Percentiles rank a stretch among this genome's conserved stretches.
Conservation (phyloP, 2,113 vertebrate species). For the Leptobrachium ailaonicum region DNA sequence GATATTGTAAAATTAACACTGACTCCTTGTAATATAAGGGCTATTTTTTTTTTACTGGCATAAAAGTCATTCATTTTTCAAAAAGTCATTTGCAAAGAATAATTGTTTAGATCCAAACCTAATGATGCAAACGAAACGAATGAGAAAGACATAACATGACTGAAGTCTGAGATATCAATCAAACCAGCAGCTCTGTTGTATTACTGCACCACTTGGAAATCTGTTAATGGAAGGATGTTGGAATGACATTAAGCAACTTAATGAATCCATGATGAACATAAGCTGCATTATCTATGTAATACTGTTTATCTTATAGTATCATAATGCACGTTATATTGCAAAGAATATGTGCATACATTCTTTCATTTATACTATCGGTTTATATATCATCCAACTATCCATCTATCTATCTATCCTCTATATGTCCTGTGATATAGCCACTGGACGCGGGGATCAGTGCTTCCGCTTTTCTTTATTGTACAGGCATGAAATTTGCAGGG, state of each 20-base stretch:
- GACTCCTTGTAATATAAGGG: slow-evolving; percentile 3
- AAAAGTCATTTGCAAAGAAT: slow-evolving; percentile 8
- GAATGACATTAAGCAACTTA: not conserved
- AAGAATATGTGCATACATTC: no score
- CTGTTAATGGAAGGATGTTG: not conserved
- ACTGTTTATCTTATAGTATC: no score
- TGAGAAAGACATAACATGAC: not conserved
- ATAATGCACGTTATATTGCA: no score
- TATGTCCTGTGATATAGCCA: no score
- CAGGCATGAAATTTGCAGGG: no score
- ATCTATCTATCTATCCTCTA: no score
- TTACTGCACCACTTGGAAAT: not conserved
- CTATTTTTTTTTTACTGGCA: not conserved
- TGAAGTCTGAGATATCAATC: not conserved
- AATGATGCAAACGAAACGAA: not conserved
- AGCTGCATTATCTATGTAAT: no score
- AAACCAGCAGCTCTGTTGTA: not conserved
- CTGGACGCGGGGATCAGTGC: no score
- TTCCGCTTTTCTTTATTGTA: no score
- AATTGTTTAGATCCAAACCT: slow-evolving; percentile 4
- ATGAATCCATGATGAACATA: no score
- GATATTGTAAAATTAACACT: not conserved
- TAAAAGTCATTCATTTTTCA: not conserved
- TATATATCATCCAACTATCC: no score
- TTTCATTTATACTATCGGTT: no score